Evolutionary conservation across 2,113 vertebrate species (phyloP).

Genomic region (Trematomus loennbergii): DNA sequence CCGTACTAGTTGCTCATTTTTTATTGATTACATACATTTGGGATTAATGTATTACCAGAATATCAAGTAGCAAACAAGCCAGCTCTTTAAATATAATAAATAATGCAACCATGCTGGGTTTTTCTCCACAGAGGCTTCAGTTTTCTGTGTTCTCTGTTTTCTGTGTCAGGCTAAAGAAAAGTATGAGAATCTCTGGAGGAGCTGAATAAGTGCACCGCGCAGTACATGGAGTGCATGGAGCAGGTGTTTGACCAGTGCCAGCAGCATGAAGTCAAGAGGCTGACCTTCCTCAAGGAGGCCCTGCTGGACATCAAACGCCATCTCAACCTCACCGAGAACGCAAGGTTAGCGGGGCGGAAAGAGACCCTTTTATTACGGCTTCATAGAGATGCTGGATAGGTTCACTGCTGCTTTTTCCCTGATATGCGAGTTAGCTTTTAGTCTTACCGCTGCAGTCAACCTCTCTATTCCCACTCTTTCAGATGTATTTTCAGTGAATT

Average conservation of each 20-base stretch:
- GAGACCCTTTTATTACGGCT: not conserved
- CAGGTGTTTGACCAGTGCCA: slow-evolving; percentile 98
- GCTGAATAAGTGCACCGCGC: slow-evolving; percentile 92
- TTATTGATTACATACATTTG: too few relatives aligned
- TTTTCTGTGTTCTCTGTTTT: slow-evolving; percentile 18
- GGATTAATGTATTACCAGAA: too few relatives aligned
- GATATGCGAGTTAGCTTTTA: not conserved
- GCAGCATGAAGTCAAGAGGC: slow-evolving; percentile 96
- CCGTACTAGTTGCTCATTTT: too few relatives aligned
- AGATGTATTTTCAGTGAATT: not conserved
- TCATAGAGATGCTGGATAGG: not conserved
- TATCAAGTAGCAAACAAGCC: not conserved
- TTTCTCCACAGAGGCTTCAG: not conserved
- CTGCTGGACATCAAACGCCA: slow-evolving; percentile 97
- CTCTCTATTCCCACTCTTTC: not conserved
- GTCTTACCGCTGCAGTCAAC: not conserved
- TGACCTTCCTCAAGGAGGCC: slow-evolving; percentile 97
- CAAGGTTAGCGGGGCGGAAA: slow-evolving; percentile 84
- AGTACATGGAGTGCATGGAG: slow-evolving; percentile 98
- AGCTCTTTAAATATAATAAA: not conserved
- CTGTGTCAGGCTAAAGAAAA: slow-evolving; percentile 92
- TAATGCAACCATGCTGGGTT: not conserved
- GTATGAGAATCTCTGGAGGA: slow-evolving; percentile 98
- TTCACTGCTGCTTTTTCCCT: not conserved
- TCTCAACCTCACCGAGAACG: slow-evolving; percentile 95